Conservation (phyloP, 2,888 invertebrate genomes). For the Agonopterix heracliana region DNA sequence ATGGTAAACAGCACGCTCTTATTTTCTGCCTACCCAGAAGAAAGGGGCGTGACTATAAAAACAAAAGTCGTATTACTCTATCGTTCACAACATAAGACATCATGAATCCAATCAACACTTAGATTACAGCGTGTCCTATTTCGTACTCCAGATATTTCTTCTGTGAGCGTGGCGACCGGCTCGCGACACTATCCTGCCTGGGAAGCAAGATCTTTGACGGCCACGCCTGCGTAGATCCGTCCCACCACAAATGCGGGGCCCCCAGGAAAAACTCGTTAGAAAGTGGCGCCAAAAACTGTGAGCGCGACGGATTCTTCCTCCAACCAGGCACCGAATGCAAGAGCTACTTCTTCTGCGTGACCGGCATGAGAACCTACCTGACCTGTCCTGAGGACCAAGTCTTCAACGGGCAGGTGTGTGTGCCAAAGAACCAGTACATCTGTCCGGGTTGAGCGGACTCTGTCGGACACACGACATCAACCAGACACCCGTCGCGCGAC, state of each 20-base stretch:
- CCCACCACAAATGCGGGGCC: conserved; percentile 58
- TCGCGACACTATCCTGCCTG: conserved; percentile 73
- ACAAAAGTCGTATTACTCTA: too few species aligned
- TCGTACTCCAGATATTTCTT: conserved; percentile 67
- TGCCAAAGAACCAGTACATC: conserved; percentile 53
- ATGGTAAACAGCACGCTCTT: too few species aligned
- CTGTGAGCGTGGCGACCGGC: conserved; percentile 73
- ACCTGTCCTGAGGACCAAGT: conserved; percentile 60
- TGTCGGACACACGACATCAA: conserved; percentile 6
- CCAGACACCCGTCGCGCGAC: conserved; percentile 7
- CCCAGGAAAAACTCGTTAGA: conserved; percentile 32
- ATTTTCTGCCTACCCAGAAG: too few species aligned
- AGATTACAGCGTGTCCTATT: too few species aligned
- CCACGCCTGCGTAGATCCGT: conserved; percentile 66
- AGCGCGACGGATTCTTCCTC: conserved; percentile 73
- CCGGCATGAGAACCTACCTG: conserved; percentile 66
- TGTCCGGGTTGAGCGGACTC: conserved; percentile 59
- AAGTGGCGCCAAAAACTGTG: conserved; percentile 44
- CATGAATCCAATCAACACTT: too few species aligned
- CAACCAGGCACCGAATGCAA: conserved; percentile 67
- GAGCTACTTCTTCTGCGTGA: conserved; percentile 76
- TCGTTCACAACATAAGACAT: too few species aligned
- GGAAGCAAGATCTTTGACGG: conserved; percentile 77
- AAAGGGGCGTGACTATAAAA: too few species aligned
- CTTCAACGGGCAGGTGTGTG: conserved; percentile 78